Base-by-base conservation (phyloP, 1,140 invertebrate genomes). In the Drosophila willistoni region DNA sequence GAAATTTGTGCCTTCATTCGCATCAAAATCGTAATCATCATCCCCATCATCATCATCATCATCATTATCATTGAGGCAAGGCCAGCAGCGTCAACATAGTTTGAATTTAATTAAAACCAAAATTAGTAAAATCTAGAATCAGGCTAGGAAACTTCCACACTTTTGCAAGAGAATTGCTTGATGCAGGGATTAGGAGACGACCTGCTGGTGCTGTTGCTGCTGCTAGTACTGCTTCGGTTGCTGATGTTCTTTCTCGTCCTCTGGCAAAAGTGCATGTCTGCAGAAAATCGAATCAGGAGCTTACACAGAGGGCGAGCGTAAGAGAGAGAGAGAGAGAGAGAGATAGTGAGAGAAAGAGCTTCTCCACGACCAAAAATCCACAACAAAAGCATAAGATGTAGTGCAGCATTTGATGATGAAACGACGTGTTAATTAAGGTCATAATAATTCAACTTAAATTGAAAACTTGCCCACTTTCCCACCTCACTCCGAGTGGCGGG, bases 401-500 rank as follows among this genome's bases (percentile, higher is more conserved):
- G 84, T 80, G 84, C 76, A 77, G 77, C 83, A 84, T 89, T 89
- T 89, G 85, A 87, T 89, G 84, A 87, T 87, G 84, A 89, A 87
- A 87, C 84, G 84, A 87, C 80, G 84, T 87, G 84, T 87, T 87
- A 87, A 87, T 87, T 87, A 87, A 87, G 84, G 84, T 87, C 84
- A 87, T 87, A 87, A 87, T 87, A 87, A 87, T 87, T 87, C 84
- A 87, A 89, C 84, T 83, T 89, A 89, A 87, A 87, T 87, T 89
- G 84, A 87, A 87, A 87, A 87, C 84, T 89, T 89, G 83, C 83
- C 73, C 61, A 76, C 68, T 65, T 41, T 64, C 51, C 33, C 22
- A 51, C 47, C 36, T 36, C 56, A 5, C 19, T 3, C 22, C 42
- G 12, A 13, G 6, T 29, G 5, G 29, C 0, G 29, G 29, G 6